Percentiles rank a stretch among this genome's conserved stretches.
These are phyloP conservation scores for Apistogramma diplotaenia DNA, from an alignment of 2,113 vertebrate species.

Conservation along the genomic window DNA sequence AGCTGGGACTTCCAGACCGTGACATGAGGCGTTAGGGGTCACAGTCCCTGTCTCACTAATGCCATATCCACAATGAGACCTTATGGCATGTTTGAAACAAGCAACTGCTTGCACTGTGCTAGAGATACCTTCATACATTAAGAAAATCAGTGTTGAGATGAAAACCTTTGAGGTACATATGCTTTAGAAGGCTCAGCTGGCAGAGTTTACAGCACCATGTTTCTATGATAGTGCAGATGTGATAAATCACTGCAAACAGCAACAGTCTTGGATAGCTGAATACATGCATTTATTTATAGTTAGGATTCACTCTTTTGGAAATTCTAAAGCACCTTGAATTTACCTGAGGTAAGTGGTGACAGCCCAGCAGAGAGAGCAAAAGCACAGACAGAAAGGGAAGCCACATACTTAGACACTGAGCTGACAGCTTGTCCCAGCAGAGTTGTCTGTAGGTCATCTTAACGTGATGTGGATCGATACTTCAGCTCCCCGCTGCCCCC, in stretches of 20 bases:
- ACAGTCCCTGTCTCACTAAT: neutral
- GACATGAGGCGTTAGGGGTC: neutral
- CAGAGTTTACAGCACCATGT: neutral
- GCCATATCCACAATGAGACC: no score
- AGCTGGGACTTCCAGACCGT: neutral
- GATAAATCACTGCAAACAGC: accelerated
- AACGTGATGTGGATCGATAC: slow-evolving; percentile 43
- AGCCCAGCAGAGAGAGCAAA: neutral
- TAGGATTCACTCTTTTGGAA: neutral
- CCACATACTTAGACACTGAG: neutral
- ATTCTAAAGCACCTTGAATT: neutral
- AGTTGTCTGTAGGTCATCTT: slow-evolving; percentile 27
- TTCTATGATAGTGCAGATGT: neutral
- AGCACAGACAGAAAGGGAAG: neutral
- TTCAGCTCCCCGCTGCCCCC: slow-evolving; percentile 5
- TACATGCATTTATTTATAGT: neutral
- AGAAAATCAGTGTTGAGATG: neutral
- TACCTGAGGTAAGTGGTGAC: neutral
- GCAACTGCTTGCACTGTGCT: neutral
- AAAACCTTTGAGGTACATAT: neutral
- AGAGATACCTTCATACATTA: neutral
- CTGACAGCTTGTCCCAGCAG: slow-evolving; percentile 9
- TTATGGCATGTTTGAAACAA: neutral
- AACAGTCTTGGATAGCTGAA: neutral
- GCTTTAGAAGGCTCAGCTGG: no score